Evolutionary conservation across 2,888 invertebrate genomes (phyloP).

Genomic region (Caenorhabditis sp.): DNA sequence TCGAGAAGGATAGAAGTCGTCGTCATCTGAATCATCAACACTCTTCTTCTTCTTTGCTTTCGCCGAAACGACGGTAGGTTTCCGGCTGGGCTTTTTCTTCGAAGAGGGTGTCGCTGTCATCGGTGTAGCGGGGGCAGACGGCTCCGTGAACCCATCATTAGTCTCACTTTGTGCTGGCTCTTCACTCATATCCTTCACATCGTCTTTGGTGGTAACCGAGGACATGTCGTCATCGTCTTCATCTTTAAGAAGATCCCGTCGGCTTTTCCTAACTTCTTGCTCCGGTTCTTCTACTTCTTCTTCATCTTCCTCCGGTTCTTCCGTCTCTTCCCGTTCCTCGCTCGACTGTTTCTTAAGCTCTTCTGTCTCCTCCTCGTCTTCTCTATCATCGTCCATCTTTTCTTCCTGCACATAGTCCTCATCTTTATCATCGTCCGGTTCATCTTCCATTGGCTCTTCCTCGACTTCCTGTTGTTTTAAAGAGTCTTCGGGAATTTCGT

Average conservation of each 20-base stretch:
- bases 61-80: slow-evolving; percentile 37
- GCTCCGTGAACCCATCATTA: slow-evolving; percentile 67
- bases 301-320: slow-evolving; percentile 21
- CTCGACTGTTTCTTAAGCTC: slow-evolving; percentile 13
- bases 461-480: slow-evolving; percentile 21
- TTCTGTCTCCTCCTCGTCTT: slow-evolving; percentile 22
- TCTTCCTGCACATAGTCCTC: slow-evolving; percentile 1
- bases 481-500: background rate
- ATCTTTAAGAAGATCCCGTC: slow-evolving; percentile 17
- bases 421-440: slow-evolving; percentile 11
- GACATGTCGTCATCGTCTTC: slow-evolving; percentile 52
- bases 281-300: slow-evolving; percentile 5
- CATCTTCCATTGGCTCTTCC: slow-evolving; percentile 27
- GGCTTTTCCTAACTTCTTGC: background rate
- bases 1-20: slow-evolving; percentile 60
- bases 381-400: slow-evolving; percentile 4
- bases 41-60: slow-evolving; percentile 66
- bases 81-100: slow-evolving; percentile 37
- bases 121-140: slow-evolving; percentile 64
- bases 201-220: slow-evolving; percentile 41
- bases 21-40: slow-evolving; percentile 65
- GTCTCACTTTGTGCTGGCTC: slow-evolving; percentile 44
- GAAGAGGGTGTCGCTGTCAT: slow-evolving; percentile 16
- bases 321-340: slow-evolving; percentile 3
- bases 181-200: slow-evolving; percentile 46